Evolutionary conservation across 2,888 invertebrate genomes (phyloP).

Genomic region (Meta bourneti): DNA sequence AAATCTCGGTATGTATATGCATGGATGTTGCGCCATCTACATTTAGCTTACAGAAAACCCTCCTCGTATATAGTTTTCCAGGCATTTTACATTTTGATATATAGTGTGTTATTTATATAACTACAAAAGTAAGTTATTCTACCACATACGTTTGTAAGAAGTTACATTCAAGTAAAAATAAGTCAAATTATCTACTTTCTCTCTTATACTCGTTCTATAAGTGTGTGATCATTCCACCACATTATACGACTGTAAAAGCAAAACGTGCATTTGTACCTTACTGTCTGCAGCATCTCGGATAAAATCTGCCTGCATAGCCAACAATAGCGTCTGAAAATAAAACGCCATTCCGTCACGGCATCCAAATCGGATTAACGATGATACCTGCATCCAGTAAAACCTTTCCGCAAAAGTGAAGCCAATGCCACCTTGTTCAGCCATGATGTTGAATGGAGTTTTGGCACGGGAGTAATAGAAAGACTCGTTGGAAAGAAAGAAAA

Average conservation of each 20-base stretch:
- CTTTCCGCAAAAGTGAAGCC: background rate
- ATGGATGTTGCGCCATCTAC: too few species aligned
- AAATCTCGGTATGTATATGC: too few species aligned
- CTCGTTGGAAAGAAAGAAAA: slow-evolving; percentile 12
- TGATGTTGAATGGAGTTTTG: slow-evolving; percentile 17
- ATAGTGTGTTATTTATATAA: too few species aligned
- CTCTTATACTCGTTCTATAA: background rate
- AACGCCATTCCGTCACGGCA: slow-evolving; percentile 17
- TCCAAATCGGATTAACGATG: slow-evolving; percentile 53
- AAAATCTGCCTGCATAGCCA: slow-evolving; percentile 4
- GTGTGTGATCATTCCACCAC: background rate
- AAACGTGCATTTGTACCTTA: background rate
- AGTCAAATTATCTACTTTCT: background rate
- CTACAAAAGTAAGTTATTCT: too few species aligned
- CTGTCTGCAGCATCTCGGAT: slow-evolving; percentile 1
- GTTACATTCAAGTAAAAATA: background rate
- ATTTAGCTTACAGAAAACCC: too few species aligned
- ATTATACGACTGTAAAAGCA: background rate
- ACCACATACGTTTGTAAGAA: background rate
- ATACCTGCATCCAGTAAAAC: background rate
- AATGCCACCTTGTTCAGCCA: slow-evolving; percentile 11
- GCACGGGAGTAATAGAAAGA: slow-evolving; percentile 7
- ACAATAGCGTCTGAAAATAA: slow-evolving; percentile 60
- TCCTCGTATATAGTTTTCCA: too few species aligned
- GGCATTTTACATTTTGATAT: too few species aligned